These are phyloP conservation scores for Blastobasis adustella DNA, from an alignment of 2,888 invertebrate genomes.

Conservation along the genomic window DNA sequence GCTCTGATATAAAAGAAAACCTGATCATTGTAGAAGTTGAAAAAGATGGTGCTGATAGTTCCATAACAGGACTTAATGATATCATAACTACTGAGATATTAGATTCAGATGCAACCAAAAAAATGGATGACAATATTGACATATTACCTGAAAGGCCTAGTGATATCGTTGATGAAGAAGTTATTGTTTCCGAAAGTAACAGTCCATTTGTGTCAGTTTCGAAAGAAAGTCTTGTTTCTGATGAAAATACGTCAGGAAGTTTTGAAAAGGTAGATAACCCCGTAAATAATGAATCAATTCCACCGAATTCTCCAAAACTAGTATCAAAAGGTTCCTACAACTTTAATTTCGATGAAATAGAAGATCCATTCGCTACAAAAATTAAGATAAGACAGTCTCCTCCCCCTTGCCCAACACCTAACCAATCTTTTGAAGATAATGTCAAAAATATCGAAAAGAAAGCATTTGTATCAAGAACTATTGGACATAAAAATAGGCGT, in stretches of 20 bases:
- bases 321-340: conserved; percentile 48
- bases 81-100: too few relatives aligned
- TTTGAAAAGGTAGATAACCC: conserved; percentile 22
- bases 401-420: conserved; percentile 21
- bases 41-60: too few relatives aligned
- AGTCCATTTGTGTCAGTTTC: conserved; percentile 45
- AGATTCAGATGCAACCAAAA: too few relatives aligned
- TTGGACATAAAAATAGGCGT: conserved; percentile 28
- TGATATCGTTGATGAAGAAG: conserved; percentile 29
- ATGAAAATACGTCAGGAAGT: conserved; percentile 10
- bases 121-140: too few relatives aligned
- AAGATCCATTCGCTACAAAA: conserved; percentile 58
- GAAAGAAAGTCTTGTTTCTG: conserved; percentile 11
- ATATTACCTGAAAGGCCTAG: neutral
- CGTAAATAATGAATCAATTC: conserved; percentile 18
- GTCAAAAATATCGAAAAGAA: conserved; percentile 13
- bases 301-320: conserved; percentile 45
- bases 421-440: conserved; percentile 11
- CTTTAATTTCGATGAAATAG: conserved; percentile 57
- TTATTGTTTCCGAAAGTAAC: conserved; percentile 38
- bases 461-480: conserved; percentile 14
- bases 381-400: conserved; percentile 49
- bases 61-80: too few relatives aligned
- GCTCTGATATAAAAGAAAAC: too few relatives aligned
- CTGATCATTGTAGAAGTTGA: too few relatives aligned